Evolutionary conservation across 2,797 vertebrate species (phyloP), one percentile per base, ranked within the genome.

Genomic region (Leptatherina wallacei): DNA sequence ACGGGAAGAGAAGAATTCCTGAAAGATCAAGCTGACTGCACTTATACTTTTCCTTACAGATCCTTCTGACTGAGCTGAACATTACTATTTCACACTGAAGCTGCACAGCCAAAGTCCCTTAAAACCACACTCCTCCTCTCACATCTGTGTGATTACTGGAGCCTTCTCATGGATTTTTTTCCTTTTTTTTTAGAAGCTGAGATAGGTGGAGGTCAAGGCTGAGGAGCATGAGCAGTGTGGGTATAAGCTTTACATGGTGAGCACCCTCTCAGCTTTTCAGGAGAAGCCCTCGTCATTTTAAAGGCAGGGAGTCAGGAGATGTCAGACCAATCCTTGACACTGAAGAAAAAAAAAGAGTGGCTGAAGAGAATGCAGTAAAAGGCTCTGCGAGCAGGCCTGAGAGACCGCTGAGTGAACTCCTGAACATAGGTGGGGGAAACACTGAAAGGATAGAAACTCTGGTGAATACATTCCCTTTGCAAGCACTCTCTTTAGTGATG

Each of bases 281-380:
- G 83, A 72, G 82, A 84, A 86, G 84, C 75, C 79, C 82, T 84
- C 77, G 80, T 85, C 83, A 79, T 91, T 88, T 91, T 76, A 93
- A 91, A 89, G 82, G 76, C 81, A 75, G 80, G 70, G 75, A 83
- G 87, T 90, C 82, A 78, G 88, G 80, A 91, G 85, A 88, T 88
- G 91, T 92, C 88, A 87, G 86, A 79, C 89, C 93, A 92, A 94
- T 94, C 90, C 89, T 82, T 80, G 76, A 85, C 83, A 89, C 84
- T 71, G 67, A 77, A 81, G 83, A 72, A 83, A 73, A 72, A 83
- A 73, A 80, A 63, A 71, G 59, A 73, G 78, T 40, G n/a, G 63
- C 71, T 74, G 66, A 69, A 77, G 18, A 65, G 85, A 87, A 81
- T 60, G 27, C 71, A 77, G 68, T 27, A 61, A 65, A 76, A 80